Base-by-base conservation (phyloP, 2,888 invertebrate species). In the Exephanes ischioxanthus region DNA sequence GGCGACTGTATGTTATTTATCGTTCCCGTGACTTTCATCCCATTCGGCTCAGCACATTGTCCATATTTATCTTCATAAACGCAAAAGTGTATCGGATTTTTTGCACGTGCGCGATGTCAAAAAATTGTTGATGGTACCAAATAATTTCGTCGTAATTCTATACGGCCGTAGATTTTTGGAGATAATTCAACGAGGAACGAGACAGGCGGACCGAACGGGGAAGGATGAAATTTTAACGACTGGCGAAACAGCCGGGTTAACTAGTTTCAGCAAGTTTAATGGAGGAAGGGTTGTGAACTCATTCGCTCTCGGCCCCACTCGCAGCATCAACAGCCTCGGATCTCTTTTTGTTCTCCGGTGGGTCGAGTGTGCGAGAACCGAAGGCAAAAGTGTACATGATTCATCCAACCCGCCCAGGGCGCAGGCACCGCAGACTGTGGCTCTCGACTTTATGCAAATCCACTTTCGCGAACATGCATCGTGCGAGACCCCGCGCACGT, bases 141-240 rank as follows among this genome's bases (percentile, higher is more conserved):
- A 16, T 14, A 1, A 33, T 61, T 26, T 19, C 9, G 7, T 4
- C 7, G 37, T 67, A 4, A 9, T 67, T 22, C 22, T 26, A 33
- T 37, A 11, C 11, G 30, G n/a, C n/a, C 51, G 58, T 66, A 19
- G 53, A 84, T 76, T 82, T 73, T 70, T 14, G 26, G 45, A 55
- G 30, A 58, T 26, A 58, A 75, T 67, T 58, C 68, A 79, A 75
- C 63, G 79, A 41, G 16, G 7, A 41, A 61, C 14, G 70, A 33
- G 45, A 37, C 19, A 67, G 22, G 16, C 41, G 22, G 19, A 45
- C 22, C 53, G 41, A 33, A 66, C 30, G 11, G 66, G 45, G n/a
- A 22, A 66, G 75, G 70, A 85, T 83, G 82, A 83, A 85, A 85
- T 51, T 82, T 82, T 83, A 83, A 85, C 79, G 66, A 76, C 68